Conservation (phyloP, 2,113 vertebrate genomes). For the Seriola dumerili region DNA sequence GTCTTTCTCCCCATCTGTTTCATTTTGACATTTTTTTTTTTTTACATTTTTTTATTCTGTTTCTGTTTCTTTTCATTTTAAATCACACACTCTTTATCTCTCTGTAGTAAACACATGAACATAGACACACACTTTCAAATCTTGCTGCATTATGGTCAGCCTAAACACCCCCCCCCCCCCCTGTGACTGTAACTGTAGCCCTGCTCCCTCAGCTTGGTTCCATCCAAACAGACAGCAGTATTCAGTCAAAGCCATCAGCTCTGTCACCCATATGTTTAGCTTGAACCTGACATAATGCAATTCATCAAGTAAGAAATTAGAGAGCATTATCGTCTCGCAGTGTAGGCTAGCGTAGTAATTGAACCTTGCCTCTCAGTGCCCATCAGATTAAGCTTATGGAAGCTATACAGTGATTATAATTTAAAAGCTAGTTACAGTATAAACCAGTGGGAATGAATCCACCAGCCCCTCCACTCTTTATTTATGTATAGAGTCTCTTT, state of each 20-base stretch:
- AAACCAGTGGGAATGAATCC: conserved; percentile 63
- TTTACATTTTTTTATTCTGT: background rate
- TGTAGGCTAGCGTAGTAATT: conserved; percentile 32
- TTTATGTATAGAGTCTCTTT: conserved; percentile 72
- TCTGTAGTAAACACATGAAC: conserved; percentile 24
- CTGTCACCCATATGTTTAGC: conserved; percentile 53
- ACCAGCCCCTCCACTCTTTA: conserved; percentile 63
- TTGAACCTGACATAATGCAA: conserved; percentile 54
- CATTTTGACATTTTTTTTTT: conserved; percentile 12
- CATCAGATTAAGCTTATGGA: conserved; percentile 72
- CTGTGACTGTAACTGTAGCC: conserved; percentile 39
- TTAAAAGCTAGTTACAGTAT: conserved; percentile 60
- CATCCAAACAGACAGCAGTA: conserved; percentile 28
- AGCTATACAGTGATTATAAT: conserved; percentile 59
- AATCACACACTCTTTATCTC: conserved; percentile 32
- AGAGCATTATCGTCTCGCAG: conserved; percentile 41
- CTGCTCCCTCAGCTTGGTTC: conserved; percentile 21
- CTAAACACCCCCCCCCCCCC: conserved; percentile 39
- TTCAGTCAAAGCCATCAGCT: conserved; percentile 50
- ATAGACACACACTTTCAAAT: background rate
- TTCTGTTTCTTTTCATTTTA: conserved; percentile 16
- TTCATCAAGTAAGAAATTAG: conserved; percentile 64
- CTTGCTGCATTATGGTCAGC: conserved; percentile 36
- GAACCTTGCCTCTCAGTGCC: conserved; percentile 58
- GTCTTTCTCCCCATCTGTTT: conserved; percentile 38